Evolutionary conservation across 2,797 vertebrate species (phyloP).

Genomic region (Bryconaethiops microstoma): DNA sequence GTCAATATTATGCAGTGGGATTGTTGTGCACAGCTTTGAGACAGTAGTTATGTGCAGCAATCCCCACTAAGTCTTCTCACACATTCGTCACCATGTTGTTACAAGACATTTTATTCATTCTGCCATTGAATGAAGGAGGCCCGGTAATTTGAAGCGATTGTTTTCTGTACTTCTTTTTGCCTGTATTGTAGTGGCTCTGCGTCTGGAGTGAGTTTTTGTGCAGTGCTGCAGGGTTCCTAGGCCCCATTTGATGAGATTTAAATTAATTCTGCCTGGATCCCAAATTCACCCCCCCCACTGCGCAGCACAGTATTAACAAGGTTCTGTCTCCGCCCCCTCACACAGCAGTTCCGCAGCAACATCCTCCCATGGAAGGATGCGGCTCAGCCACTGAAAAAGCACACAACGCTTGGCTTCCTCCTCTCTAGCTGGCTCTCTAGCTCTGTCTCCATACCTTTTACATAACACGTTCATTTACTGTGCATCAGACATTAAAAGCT

Average conservation of each 20-base stretch:
- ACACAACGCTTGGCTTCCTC: conserved; percentile 29
- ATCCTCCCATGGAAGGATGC: conserved; percentile 48
- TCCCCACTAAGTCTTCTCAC: background rate
- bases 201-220: conserved; percentile 39
- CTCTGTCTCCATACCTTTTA: background rate
- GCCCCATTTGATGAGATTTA: conserved; percentile 80
- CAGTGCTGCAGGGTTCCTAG: conserved; percentile 51
- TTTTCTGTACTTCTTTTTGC: conserved; percentile 16
- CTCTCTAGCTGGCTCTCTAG: conserved; percentile 13
- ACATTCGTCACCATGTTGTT: background rate
- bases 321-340: conserved; percentile 52
- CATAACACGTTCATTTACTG: conserved; percentile 9
- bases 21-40: background rate
- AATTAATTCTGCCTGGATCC: conserved; percentile 79
- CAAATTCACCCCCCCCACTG: conserved; percentile 73
- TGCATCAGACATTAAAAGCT: background rate
- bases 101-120: background rate
- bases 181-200: conserved; percentile 31
- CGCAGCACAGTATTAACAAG: conserved; percentile 67
- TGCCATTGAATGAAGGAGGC: background rate
- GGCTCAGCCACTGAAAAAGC: conserved; percentile 29
- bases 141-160: background rate
- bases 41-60: background rate
- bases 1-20: background rate
- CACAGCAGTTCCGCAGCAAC: conserved; percentile 44